Base-by-base conservation (phyloP, 1,140 invertebrate genomes). In the Hyphantria cunea region DNA sequence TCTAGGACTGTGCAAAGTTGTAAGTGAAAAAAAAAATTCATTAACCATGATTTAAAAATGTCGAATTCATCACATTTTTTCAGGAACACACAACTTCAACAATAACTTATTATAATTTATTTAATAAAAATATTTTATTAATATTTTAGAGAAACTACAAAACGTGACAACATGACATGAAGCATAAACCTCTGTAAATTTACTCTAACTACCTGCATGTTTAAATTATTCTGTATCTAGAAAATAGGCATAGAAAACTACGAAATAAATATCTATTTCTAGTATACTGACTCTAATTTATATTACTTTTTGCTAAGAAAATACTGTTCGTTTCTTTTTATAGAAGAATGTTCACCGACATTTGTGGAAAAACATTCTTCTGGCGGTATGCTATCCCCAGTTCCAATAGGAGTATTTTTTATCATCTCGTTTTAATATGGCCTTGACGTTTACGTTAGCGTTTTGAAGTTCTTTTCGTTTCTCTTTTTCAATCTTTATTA, bases 401-500 rank as follows among this genome's bases (percentile, higher is more conserved):
- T 90, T 91, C 68, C 84, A 89, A 56, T 92, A 91, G 0, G 89
- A 86, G 68, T 86, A 86, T 65, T 90, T 91, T 47, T 85, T 91
- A 31, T 83, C 84, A 34, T 85, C 74, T 25, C 84, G 79, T 67
- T 86, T 89, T 12, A 91, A 42, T 13, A 91, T 87, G 6, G 81
- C 68, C 62, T 80, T 82, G 2, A 91, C 85, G 39, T 89, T 87
- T 3, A 70, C 71, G 12, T 84, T 78, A 0, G 86, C 86, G 25
- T 87, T 79, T 25, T 84, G 80, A 0, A 91, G 51, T 51, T 90
- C 86, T 67, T 85, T 81, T 44, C 92, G 84, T 33, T 89, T 87
- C 34, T 93, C 91, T 56, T 92, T 85, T 67, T 94, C 93, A 62
- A 92, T 88, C 69, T 92, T 89, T 34, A 95, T 89, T 5, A 93